Conservation (phyloP, 2,888 invertebrate species). For the Microctonus brassicae region DNA sequence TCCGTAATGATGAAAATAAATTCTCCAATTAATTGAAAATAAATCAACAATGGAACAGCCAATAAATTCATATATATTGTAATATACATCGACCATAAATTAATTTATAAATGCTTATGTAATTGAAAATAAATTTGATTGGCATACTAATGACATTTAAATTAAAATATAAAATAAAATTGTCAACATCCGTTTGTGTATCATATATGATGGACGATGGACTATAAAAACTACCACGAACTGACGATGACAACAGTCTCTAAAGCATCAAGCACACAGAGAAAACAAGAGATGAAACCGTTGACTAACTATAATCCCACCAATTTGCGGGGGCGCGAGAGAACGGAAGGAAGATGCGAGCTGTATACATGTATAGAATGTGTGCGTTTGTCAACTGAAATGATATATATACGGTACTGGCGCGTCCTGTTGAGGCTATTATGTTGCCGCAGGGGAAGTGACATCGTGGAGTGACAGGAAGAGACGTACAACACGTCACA, state of each 20-base stretch:
- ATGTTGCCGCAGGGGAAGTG: slow-evolving; percentile 44
- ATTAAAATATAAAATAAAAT: slow-evolving; percentile 9
- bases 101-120: neutral
- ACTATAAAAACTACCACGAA: neutral
- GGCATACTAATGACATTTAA: neutral
- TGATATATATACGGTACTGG: slow-evolving; percentile 40
- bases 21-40: neutral
- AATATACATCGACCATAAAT: neutral
- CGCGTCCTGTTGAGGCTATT: slow-evolving; percentile 42
- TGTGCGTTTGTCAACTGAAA: slow-evolving; percentile 45
- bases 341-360: slow-evolving; percentile 39
- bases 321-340: slow-evolving; percentile 42
- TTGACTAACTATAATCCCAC: slow-evolving; percentile 40
- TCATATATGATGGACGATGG: neutral
- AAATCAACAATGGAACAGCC: neutral
- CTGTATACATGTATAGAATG: slow-evolving; percentile 28
- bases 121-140: neutral
- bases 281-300: neutral
- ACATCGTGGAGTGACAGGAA: slow-evolving; percentile 52
- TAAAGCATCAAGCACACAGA: neutral
- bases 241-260: neutral
- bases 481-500: slow-evolving; percentile 36
- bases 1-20: neutral
- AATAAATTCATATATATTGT: neutral
- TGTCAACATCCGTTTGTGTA: slow-evolving; percentile 19